Conservation (phyloP, 2,888 invertebrate genomes). For the Creontiades dilutus region DNA sequence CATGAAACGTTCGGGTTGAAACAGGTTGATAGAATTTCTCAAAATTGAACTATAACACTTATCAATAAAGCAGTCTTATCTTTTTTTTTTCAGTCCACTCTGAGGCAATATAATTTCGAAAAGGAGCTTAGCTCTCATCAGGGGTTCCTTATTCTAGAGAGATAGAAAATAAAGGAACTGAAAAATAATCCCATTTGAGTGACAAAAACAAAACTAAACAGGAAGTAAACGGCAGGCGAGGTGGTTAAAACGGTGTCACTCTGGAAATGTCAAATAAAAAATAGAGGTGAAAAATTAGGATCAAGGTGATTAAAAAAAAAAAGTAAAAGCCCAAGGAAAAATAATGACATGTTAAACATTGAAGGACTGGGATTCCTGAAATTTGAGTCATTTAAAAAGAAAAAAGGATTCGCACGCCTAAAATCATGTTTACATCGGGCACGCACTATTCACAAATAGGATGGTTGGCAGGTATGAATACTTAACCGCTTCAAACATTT, state of each 20-base stretch:
- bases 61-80: constrained; percentile 32
- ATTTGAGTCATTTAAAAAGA: too few relatives aligned
- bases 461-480: too few relatives aligned
- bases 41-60: constrained; percentile 16
- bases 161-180: constrained; percentile 69
- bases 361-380: too few relatives aligned
- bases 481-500: too few relatives aligned
- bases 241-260: constrained; percentile 71
- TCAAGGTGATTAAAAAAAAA: too few relatives aligned
- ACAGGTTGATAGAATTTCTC: not conserved
- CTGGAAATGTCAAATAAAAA: constrained; percentile 72
- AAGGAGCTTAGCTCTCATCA: not conserved
- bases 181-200: constrained; percentile 70
- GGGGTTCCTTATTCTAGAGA: constrained; percentile 62
- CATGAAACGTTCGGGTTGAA: not conserved
- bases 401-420: too few relatives aligned
- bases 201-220: constrained; percentile 67
- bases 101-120: not conserved
- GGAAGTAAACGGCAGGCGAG: constrained; percentile 72
- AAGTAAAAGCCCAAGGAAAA: too few relatives aligned
- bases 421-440: too few relatives aligned
- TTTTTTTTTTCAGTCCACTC: not conserved
- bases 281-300: constrained; percentile 47
- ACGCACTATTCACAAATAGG: too few relatives aligned
- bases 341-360: too few relatives aligned